phyloP scores from a whole-genome alignment of 2,113 vertebrate species.

The Casuarius casuarius region DNA sequence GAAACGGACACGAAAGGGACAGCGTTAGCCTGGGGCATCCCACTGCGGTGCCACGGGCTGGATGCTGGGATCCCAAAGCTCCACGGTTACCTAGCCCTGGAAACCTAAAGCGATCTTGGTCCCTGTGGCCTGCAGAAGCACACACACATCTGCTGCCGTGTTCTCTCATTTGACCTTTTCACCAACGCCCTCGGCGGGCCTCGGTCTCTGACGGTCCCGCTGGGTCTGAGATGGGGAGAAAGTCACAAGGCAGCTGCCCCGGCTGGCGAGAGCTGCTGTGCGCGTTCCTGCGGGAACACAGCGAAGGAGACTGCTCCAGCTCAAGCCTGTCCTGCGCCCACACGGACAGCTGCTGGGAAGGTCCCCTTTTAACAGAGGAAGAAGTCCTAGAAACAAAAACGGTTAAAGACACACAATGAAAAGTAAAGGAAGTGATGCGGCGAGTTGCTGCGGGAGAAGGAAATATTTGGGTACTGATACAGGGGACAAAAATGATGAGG shows the following conservation, averaged over 20 bases:
- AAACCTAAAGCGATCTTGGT: not conserved
- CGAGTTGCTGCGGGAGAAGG: rapidly evolving
- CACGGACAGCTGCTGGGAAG: not conserved
- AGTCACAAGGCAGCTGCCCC: not conserved
- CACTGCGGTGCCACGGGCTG: rapidly evolving
- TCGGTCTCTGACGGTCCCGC: not conserved
- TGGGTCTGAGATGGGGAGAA: not conserved
- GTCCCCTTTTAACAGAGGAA: not conserved
- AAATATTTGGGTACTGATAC: not conserved
- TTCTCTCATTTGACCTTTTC: not conserved
- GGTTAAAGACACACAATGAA: not conserved
- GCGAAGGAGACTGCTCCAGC: not conserved
- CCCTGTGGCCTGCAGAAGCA: not conserved
- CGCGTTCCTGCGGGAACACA: rapidly evolving
- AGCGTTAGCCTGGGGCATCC: not conserved
- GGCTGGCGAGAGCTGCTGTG: not conserved
- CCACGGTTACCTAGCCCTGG: rapidly evolving
- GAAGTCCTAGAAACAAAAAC: not conserved
- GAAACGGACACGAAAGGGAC: conserved; percentile 10
- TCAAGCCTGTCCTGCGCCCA: too few species aligned
- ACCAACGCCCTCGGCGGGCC: not conserved
- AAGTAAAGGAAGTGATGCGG: not conserved
- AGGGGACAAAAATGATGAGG: not conserved
- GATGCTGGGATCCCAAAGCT: not conserved
- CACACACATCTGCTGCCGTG: not conserved